These are phyloP conservation scores for Malurus alboscapulatus DNA, from an alignment of 2,113 vertebrate species.

Conservation along the genomic window DNA sequence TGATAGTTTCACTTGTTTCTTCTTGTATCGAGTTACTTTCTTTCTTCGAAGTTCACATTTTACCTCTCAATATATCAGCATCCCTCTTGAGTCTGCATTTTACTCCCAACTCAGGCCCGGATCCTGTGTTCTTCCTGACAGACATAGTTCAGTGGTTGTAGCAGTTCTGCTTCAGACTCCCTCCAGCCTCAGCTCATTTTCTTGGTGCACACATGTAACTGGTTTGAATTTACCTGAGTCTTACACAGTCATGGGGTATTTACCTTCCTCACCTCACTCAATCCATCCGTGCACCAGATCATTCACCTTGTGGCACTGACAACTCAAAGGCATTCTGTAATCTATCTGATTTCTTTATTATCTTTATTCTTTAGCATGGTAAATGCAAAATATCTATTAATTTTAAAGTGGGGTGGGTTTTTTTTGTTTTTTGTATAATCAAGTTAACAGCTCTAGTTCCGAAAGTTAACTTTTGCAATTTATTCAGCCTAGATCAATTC, in stretches of 20 bases:
- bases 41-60: neutral
- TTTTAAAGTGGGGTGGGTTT: neutral
- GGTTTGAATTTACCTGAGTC: neutral
- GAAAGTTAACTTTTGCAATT: conserved; percentile 6
- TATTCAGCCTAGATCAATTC: conserved; percentile 19
- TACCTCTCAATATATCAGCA: neutral
- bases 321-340: neutral
- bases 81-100: neutral
- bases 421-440: neutral
- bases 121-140: neutral
- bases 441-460: neutral
- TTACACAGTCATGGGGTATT: neutral
- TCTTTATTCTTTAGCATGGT: neutral
- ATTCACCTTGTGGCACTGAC: accelerated
- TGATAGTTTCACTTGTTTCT: neutral
- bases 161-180: neutral
- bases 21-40: neutral
- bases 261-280: neutral
- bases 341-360: neutral
- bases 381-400: neutral
- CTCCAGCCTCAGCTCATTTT: neutral
- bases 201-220: neutral
- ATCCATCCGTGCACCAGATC: accelerated
- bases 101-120: neutral
- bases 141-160: neutral